phyloP scores from a whole-genome alignment of 2,113 vertebrate species.

The Thomomys bottae region DNA sequence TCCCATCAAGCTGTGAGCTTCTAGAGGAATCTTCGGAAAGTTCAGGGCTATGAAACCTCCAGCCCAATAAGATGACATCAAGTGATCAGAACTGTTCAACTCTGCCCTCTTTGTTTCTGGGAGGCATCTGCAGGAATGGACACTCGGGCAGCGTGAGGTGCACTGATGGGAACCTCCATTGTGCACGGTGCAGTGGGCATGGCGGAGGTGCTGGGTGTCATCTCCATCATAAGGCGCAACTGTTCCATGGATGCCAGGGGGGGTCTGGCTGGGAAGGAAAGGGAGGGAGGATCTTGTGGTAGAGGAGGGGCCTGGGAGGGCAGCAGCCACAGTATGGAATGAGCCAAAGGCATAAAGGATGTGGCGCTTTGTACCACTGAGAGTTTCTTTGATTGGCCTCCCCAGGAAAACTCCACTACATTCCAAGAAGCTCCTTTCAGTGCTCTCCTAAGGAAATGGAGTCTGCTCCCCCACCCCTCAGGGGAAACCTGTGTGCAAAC shows the following conservation, averaged over 20 bases:
- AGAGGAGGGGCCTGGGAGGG: rapidly evolving
- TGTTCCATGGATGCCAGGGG: not conserved
- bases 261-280: no score
- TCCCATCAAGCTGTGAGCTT: not conserved
- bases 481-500: not conserved
- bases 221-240: not conserved
- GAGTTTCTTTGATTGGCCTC: not conserved
- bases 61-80: no score
- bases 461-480: no score
- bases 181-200: rapidly evolving
- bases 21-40: not conserved
- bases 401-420: not conserved
- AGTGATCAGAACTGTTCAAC: not conserved
- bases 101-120: rapidly evolving
- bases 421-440: no score
- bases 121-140: rapidly evolving
- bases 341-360: not conserved
- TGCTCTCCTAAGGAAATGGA: not conserved
- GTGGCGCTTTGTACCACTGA: rapidly evolving
- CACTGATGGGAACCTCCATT: not conserved
- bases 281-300: no score
- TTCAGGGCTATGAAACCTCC: not conserved
- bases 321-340: no score
- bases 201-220: rapidly evolving
- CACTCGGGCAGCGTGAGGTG: rapidly evolving